Evolutionary conservation across 2,113 vertebrate species (phyloP).

Genomic region (Myiozetetes cayanensis): DNA sequence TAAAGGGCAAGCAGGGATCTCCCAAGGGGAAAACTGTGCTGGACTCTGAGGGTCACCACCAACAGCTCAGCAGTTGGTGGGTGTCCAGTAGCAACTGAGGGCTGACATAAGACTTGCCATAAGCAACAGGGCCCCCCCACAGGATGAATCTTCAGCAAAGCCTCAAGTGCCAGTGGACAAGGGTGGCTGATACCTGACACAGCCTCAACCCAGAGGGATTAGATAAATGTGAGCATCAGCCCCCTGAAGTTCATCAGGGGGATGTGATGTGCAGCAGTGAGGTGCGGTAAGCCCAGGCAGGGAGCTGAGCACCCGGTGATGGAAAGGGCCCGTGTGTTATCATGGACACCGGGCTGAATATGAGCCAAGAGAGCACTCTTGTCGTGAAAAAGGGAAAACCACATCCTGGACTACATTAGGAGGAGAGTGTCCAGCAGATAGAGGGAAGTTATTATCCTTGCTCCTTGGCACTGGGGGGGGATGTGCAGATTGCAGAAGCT

Average conservation of each 20-base stretch:
- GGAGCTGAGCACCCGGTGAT: fast-evolving
- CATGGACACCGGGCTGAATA: not conserved
- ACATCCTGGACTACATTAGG: conserved; percentile 48
- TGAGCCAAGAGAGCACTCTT: conserved; percentile 51
- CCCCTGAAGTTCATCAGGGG: not conserved
- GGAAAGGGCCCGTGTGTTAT: not conserved
- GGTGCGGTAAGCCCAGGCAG: not conserved
- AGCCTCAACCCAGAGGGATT: not conserved
- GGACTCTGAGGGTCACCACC: not conserved
- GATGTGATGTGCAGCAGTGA: not conserved
- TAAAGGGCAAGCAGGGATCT: not conserved
- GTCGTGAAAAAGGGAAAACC: not conserved
- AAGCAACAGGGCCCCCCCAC: fast-evolving
- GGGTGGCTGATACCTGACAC: not conserved
- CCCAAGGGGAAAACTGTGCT: not conserved
- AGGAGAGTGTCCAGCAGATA: not conserved
- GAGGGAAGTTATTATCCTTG: not conserved
- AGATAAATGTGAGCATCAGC: not conserved
- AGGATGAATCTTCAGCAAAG: not conserved
- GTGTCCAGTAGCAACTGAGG: not conserved
- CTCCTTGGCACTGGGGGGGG: not conserved
- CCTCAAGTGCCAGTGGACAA: fast-evolving
- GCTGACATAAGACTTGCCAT: not conserved
- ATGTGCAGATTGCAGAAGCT: not conserved
- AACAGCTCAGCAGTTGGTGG: fast-evolving